Percentiles rank a stretch among this genome's conserved stretches.
These are phyloP conservation scores for Iguana delicatissima DNA, from an alignment of 2,797 vertebrate genomes.

Conservation along the genomic window DNA sequence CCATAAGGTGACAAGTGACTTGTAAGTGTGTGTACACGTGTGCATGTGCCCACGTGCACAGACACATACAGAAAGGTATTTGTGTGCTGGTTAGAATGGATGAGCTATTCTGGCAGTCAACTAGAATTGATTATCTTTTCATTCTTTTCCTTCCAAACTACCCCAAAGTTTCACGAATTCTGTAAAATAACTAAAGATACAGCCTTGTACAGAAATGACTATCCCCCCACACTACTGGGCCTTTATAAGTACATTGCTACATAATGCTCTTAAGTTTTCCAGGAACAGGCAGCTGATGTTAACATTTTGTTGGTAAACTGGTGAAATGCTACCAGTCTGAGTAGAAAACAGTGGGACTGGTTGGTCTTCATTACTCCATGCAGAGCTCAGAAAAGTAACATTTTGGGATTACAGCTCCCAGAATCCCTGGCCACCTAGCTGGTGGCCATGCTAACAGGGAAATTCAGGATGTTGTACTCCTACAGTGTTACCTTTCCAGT, in stretches of 20 bases:
- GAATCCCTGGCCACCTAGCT: no score
- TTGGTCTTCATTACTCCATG: no score
- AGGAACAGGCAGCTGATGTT: background rate
- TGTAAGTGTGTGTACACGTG: no score
- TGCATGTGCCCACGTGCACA: background rate
- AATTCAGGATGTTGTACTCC: no score
- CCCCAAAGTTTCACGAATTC: background rate
- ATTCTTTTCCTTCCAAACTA: background rate
- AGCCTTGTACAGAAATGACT: background rate
- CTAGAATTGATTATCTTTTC: background rate
- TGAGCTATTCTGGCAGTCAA: background rate
- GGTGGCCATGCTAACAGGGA: no score
- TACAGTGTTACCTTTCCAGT: no score
- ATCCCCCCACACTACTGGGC: background rate
- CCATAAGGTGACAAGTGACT: no score
- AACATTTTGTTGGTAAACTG: background rate
- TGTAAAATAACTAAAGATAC: background rate
- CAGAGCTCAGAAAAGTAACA: no score
- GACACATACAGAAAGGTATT: background rate
- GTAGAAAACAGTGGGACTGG: background rate
- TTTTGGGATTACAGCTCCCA: no score
- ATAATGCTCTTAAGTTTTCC: background rate
- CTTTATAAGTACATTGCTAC: background rate
- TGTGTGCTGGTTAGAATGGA: background rate
- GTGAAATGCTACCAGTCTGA: background rate